Base-by-base conservation (phyloP, 2,113 vertebrate species). In the Siniperca chuatsi region DNA sequence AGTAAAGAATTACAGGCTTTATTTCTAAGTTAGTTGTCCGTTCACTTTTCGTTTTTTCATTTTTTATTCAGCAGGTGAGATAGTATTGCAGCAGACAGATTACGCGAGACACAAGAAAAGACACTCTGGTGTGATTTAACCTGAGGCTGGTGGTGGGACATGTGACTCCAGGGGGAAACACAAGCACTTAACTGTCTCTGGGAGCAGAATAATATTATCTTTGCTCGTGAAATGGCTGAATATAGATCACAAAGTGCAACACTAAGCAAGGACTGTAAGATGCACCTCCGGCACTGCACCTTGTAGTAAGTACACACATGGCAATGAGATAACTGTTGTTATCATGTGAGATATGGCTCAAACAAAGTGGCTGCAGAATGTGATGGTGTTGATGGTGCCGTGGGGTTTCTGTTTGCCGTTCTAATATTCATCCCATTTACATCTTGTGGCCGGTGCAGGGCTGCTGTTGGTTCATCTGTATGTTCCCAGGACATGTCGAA, bases 111-210 rank as follows among this genome's bases (percentile, higher is more conserved):
- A 55, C 66, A 60, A 29, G 23, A 72, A 76, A 67, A 62, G 20
- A 60, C 82, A 61, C 77, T 78, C 55, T 58, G 62, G 20, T 78
- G 72, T 77, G 84, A 86, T 86, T 88, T 81, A 86, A 86, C 79
- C 87, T 72, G n/a, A 29, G 79, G 70, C 66, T 75, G 67, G 50
- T 62, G 71, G 68, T 40, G 72, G 52, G 72, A 76, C 73, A 79
- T 68, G 83, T 55, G 35, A 84, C 71, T 84, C 20, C 3, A 23
- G 54, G 29, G 76, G 75, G 42, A 55, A 67, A 78, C 55, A 81
- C 40, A 62, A 88, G 80, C 72, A 75, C 85, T 88, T 85, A 73
- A 50, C 64, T 21, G 48, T 79, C 64, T 81, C 62, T 74, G 40
- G 76, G 60, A 85, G 21, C 9, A 44, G 81, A 46, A 4, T 9